A percentile compares a stretch with the other conserved stretches of the same genome.
Evolutionary conservation across 2,888 invertebrate species (phyloP).

Genomic region (Melanotus villosus): DNA sequence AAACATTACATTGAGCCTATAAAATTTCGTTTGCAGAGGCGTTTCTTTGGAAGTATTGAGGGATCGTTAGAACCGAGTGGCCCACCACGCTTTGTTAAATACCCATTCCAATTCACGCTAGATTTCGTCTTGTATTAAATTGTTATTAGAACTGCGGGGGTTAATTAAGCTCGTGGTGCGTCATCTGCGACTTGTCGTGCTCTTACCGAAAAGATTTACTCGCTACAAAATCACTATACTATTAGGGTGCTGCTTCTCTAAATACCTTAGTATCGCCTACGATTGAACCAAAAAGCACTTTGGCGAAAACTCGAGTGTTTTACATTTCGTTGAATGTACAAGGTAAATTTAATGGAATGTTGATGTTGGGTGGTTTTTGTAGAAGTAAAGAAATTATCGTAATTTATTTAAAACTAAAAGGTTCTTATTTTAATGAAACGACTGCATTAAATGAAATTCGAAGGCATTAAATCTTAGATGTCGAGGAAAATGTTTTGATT

Average conservation of each 20-base stretch:
- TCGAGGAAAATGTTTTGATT: too few species aligned
- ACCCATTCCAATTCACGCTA: constrained; percentile 24
- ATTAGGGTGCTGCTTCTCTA: background rate
- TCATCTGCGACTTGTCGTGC: constrained; percentile 21
- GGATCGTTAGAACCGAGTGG: background rate
- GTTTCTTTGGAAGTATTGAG: constrained; percentile 9
- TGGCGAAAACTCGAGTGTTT: background rate
- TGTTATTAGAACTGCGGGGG: constrained; percentile 29
- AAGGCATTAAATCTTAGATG: too few species aligned
- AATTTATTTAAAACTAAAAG: too few species aligned
- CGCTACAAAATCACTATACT: constrained; percentile 8
- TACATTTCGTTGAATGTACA: background rate
- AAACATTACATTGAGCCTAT: constrained; percentile 13
- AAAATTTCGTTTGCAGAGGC: background rate
- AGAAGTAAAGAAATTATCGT: too few species aligned
- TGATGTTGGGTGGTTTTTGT: background rate
- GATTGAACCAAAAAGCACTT: background rate
- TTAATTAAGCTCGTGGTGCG: constrained; percentile 15
- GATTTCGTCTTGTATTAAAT: constrained; percentile 26
- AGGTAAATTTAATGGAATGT: background rate
- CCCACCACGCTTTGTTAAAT: constrained; percentile 20
- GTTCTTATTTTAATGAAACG: too few species aligned
- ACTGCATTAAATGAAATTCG: too few species aligned
- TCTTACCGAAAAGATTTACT: constrained; percentile 5
- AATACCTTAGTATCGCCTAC: background rate